These are phyloP conservation scores for Baccha elongata DNA, from an alignment of 2,888 invertebrate genomes.

Conservation along the genomic window DNA sequence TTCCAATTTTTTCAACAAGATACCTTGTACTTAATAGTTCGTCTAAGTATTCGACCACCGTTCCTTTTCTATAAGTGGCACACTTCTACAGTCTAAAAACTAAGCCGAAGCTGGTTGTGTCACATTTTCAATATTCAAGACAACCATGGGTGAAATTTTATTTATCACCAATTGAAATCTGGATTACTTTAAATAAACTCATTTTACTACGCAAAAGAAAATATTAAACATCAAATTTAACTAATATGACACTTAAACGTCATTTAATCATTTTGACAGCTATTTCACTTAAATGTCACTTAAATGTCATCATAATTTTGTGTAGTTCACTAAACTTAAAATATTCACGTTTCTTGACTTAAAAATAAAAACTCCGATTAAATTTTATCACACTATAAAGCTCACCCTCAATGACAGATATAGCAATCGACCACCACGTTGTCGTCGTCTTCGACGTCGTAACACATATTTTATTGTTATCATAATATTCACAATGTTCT, in stretches of 20 bases:
- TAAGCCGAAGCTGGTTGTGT: too few relatives aligned
- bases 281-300: constrained; percentile 23
- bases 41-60: too few relatives aligned
- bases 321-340: constrained; percentile 17
- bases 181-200: too few relatives aligned
- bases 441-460: constrained; percentile 11
- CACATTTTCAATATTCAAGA: too few relatives aligned
- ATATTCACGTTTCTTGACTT: constrained; percentile 20
- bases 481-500: constrained; percentile 35
- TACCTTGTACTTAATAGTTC: too few relatives aligned
- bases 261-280: constrained; percentile 20
- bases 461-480: constrained; percentile 57
- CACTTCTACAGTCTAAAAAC: too few relatives aligned
- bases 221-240: too few relatives aligned
- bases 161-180: too few relatives aligned
- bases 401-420: constrained; percentile 5
- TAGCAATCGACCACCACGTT: constrained; percentile 27
- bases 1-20: too few relatives aligned
- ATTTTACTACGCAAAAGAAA: too few relatives aligned
- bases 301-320: not conserved
- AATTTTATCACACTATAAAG: constrained; percentile 32
- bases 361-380: constrained; percentile 19
- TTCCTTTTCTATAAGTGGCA: too few relatives aligned
- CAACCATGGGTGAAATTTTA: too few relatives aligned
- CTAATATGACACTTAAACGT: not conserved